Evolutionary conservation across 2,888 invertebrate species (phyloP), one percentile per base, ranked within the genome.

Genomic region (Anaspis maculata): DNA sequence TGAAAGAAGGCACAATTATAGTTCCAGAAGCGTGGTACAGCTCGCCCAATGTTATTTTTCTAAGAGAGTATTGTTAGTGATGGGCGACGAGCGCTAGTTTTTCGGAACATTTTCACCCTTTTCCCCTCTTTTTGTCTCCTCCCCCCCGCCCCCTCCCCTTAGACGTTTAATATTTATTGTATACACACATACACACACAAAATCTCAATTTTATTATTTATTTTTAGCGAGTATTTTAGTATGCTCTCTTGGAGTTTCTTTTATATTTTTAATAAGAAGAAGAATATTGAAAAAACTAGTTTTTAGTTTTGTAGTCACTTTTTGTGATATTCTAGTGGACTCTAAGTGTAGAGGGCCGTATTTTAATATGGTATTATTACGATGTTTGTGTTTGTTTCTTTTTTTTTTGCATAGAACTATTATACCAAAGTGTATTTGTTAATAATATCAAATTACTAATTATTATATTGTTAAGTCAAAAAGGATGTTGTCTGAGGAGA

Each of bases 371-470:
- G 56, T 56, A 56, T 56, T 56, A 51, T 47, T 35, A 14, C 11
- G 16, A 28, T 28, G n/a, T n/a, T n/a, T n/a, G n/a, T n/a, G n/a
- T n/a, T n/a, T n/a, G n/a, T n/a, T n/a, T n/a, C n/a, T n/a, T n/a
- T n/a, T n/a, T n/a, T n/a, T n/a, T n/a, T n/a, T n/a, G n/a, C n/a
- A n/a, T 15, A 38, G 35, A 37, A 34, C 45, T 50, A 51, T 45
- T 50, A 49, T 53, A 51, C 51, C 52, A 53, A 55, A 54, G 54
- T 50, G 51, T 54, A 54, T 54, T 54, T 49, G 47, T 51, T 44
- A 46, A 41, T 44, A 45, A 46, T 37, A 38, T 42, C 27, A 9
- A 19, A 24, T 23, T 42, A 42, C 32, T 37, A 37, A 39, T 39
- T 38, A n/a, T n/a, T n/a, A n/a, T n/a, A n/a, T n/a, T n/a, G n/a